Conservation (phyloP, 2,113 vertebrate species). For the Thamnaconus septentrionalis region DNA sequence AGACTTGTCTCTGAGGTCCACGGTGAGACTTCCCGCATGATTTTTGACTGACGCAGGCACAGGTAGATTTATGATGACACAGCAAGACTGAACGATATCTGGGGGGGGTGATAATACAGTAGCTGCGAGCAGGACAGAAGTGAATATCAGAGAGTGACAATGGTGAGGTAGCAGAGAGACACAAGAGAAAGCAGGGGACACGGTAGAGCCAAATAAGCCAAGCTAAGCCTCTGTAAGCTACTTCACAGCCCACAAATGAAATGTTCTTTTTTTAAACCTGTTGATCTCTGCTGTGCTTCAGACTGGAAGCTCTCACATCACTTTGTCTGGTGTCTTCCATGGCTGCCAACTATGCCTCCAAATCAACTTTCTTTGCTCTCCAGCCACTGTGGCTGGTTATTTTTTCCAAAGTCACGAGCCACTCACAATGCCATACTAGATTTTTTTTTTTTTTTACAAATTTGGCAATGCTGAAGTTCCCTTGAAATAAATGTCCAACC, state of each 20-base stretch:
- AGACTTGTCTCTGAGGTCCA: conserved; percentile 40
- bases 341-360: conserved; percentile 5
- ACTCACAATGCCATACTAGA: no score
- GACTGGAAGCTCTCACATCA: conserved; percentile 22
- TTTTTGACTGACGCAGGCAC: not conserved
- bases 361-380: not conserved
- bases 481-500: no score
- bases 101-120: no score
- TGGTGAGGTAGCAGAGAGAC: not conserved
- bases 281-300: conserved; percentile 34
- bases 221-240: conserved; percentile 58
- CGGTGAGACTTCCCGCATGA: conserved; percentile 31
- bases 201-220: conserved; percentile 23
- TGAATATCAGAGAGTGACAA: not conserved
- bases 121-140: not conserved
- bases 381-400: no score
- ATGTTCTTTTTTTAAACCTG: conserved; percentile 55
- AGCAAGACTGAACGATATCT: no score
- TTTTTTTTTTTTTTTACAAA: no score
- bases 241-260: conserved; percentile 53
- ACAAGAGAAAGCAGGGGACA: conserved; percentile 17
- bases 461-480: no score
- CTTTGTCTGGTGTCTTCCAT: conserved; percentile 26
- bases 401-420: no score
- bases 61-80: no score